A percentile compares a stretch with the other conserved stretches of the same genome.
Evolutionary conservation across 2,888 invertebrate species (phyloP).

Genomic region (Pyrrhopygopsis socrates): DNA sequence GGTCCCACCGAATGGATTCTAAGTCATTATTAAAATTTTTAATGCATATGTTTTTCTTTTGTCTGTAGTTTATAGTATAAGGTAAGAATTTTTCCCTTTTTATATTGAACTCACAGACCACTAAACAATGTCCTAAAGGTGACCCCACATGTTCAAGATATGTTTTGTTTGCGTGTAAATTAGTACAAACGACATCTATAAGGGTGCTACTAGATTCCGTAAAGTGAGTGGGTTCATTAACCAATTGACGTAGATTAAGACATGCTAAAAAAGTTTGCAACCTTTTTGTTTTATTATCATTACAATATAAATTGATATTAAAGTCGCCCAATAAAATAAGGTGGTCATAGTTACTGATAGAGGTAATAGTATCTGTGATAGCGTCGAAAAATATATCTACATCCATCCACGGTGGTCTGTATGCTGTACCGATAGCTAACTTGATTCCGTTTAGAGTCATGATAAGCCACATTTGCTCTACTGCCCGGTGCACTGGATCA

Average conservation of each 20-base stretch:
- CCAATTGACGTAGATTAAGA: background rate
- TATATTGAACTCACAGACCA: constrained; percentile 12
- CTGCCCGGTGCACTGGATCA: background rate
- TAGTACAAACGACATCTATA: constrained; percentile 22
- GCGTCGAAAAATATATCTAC: background rate
- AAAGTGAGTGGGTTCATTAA: constrained; percentile 18
- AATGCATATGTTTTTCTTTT: background rate
- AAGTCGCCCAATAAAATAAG: background rate
- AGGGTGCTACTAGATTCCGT: constrained; percentile 21
- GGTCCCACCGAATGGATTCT: background rate
- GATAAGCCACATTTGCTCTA: constrained; percentile 36
- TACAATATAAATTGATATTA: constrained; percentile 22
- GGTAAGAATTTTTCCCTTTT: background rate
- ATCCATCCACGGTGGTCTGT: constrained; percentile 38
- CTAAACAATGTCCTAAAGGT: constrained; percentile 2
- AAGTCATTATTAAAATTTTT: background rate
- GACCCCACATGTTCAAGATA: background rate
- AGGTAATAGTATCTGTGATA: background rate
- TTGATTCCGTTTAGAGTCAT: constrained; percentile 13
- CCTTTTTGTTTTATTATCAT: constrained; percentile 11
- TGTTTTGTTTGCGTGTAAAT: background rate
- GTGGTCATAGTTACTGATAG: background rate
- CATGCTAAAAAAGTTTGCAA: constrained; percentile 13
- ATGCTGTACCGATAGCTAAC: constrained; percentile 70
- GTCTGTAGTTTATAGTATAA: constrained; percentile 6